Percentiles rank a stretch among this genome's conserved stretches.
Evolutionary conservation across 2,797 vertebrate genomes (phyloP).

Genomic region (Fistularia commersonii): DNA sequence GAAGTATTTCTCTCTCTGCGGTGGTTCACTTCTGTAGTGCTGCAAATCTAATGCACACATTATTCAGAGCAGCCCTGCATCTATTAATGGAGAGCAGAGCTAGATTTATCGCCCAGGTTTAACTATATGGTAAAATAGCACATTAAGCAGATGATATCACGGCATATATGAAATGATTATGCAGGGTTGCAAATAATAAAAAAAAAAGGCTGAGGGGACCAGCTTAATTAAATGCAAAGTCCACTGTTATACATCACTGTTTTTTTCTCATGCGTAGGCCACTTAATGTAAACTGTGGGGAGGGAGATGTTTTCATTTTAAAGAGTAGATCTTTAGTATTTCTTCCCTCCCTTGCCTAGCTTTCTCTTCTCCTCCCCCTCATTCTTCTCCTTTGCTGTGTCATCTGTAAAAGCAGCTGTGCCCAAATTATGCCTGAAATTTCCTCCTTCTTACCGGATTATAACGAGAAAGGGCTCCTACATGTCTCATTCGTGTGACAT

Average conservation of each 20-base stretch:
- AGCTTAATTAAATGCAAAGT: conserved; percentile 76
- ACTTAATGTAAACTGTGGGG: conserved; percentile 62
- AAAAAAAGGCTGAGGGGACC: conserved; percentile 42
- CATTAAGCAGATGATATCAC: conserved; percentile 82
- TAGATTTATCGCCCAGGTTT: conserved; percentile 79
- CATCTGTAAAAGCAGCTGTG: conserved; percentile 28
- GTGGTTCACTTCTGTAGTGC: conserved; percentile 59
- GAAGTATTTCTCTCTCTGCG: conserved; percentile 62
- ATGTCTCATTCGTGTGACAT: conserved; percentile 32
- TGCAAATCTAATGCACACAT: conserved; percentile 75
- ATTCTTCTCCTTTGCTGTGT: conserved; percentile 30
- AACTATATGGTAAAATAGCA: conserved; percentile 80
- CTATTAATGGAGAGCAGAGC: conserved; percentile 68
- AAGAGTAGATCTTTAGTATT: conserved; percentile 50
- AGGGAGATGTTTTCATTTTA: conserved; percentile 39
- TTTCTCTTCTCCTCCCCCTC: conserved; percentile 4
- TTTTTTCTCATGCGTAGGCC: conserved; percentile 51
- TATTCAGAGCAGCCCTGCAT: conserved; percentile 67
- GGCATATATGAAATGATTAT: conserved; percentile 75
- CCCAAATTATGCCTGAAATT: conserved; percentile 47
- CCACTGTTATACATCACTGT: conserved; percentile 68
- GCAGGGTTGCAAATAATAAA: conserved; percentile 60
- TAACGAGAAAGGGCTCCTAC: conserved; percentile 26
- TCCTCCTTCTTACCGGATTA: conserved; percentile 37
- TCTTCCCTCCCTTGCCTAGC: conserved; percentile 10